phyloP scores from a whole-genome alignment of 1,140 invertebrate species.

The Nasonia longicornis region DNA sequence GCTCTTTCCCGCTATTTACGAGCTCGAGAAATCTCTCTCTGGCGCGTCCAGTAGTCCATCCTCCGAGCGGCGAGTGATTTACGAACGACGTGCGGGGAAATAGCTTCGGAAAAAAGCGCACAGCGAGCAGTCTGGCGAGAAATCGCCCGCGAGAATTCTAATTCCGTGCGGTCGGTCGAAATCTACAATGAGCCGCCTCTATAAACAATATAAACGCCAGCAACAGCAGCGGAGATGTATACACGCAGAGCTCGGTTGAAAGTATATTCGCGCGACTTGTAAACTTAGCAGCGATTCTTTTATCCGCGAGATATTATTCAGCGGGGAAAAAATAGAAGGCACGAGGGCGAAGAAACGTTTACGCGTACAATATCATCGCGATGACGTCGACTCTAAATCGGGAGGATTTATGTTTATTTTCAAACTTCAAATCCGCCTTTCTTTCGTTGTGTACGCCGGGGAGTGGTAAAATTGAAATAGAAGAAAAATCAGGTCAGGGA shows the following conservation, averaged over 20 bases:
- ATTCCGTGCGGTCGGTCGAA: constrained; percentile 9
- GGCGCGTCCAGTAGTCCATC: background rate
- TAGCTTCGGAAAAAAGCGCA: background rate
- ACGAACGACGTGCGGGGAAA: constrained; percentile 16
- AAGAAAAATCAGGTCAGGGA: too few species aligned
- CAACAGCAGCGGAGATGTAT: too few species aligned
- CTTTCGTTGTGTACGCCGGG: too few species aligned
- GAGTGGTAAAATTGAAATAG: too few species aligned
- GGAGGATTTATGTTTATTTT: too few species aligned
- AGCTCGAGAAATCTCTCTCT: constrained; percentile 12
- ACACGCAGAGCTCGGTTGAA: background rate
- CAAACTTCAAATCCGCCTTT: too few species aligned
- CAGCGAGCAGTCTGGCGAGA: background rate
- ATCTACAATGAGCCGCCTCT: constrained; percentile 2
- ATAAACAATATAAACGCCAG: constrained; percentile 13
- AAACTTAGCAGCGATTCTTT: background rate
- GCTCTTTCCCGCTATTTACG: constrained; percentile 31
- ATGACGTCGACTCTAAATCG: too few species aligned
- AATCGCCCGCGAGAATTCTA: constrained; percentile 22
- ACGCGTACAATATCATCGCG: background rate
- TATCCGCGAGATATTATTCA: background rate
- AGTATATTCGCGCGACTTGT: background rate
- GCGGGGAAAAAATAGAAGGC: background rate
- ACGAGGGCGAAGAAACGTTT: background rate
- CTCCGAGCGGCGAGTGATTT: constrained; percentile 2